These are phyloP conservation scores for Melinaea menophilus DNA, from an alignment of 2,888 invertebrate genomes.

Conservation along the genomic window DNA sequence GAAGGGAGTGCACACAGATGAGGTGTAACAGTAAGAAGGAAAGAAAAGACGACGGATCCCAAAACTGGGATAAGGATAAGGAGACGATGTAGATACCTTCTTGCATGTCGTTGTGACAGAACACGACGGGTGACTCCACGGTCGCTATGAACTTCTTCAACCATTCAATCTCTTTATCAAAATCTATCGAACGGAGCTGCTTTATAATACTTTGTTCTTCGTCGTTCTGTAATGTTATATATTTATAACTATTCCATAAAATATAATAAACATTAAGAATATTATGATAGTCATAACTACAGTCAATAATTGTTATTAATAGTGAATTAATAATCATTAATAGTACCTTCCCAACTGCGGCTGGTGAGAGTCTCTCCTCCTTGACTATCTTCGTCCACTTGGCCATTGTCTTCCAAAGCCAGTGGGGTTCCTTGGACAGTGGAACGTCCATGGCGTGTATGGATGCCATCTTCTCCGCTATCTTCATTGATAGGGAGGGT, in stretches of 20 bases:
- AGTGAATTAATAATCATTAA: neutral
- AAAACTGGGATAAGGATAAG: too few species aligned
- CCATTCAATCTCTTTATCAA: constrained; percentile 84
- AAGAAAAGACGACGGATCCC: too few species aligned
- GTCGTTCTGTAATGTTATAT: constrained; percentile 48
- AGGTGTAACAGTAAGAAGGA: too few species aligned
- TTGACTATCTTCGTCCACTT: constrained; percentile 83
- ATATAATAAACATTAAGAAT: too few species aligned
- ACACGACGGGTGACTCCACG: constrained; percentile 88
- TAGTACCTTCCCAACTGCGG: constrained; percentile 46
- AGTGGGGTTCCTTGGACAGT: constrained; percentile 95
- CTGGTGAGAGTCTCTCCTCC: constrained; percentile 46
- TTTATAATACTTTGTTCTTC: constrained; percentile 56
- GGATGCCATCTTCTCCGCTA: constrained; percentile 95
- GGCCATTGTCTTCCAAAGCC: constrained; percentile 94
- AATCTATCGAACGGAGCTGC: constrained; percentile 72
- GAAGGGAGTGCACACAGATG: too few species aligned
- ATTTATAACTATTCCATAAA: neutral
- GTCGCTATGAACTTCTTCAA: constrained; percentile 79
- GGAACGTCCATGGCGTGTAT: constrained; percentile 97
- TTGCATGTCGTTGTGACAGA: constrained; percentile 97
- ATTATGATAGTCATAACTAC: too few species aligned
- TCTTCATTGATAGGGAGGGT: constrained; percentile 86
- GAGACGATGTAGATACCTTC: constrained; percentile 78
- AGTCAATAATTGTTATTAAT: too few species aligned